Evolutionary conservation across 1,140 invertebrate genomes (phyloP).

Genomic region (Micrasema minimum): DNA sequence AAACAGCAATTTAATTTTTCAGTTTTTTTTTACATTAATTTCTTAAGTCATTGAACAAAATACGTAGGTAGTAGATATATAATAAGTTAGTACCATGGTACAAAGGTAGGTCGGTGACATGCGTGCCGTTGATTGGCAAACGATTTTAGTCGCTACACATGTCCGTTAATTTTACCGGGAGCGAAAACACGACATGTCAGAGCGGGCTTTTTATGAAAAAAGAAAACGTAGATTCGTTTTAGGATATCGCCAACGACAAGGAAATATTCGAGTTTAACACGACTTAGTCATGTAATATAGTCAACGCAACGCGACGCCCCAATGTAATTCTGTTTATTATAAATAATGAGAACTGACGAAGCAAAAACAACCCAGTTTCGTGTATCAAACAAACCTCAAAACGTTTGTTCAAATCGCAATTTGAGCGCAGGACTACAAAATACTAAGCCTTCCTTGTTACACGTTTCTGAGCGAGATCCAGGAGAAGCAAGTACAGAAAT

Average conservation of each 20-base stretch:
- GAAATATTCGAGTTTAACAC: conserved; percentile 4
- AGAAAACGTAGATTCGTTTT: conserved; percentile 26
- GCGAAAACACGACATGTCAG: conserved; percentile 24
- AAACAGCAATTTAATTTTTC: no score
- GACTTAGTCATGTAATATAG: conserved; percentile 10
- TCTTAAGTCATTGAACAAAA: no score
- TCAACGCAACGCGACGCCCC: background rate
- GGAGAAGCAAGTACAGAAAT: no score
- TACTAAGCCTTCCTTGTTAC: no score
- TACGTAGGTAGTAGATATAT: no score
- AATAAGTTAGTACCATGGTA: no score
- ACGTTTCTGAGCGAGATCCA: no score
- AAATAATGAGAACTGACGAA: background rate
- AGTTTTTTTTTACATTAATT: no score
- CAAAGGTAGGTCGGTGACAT: no score
- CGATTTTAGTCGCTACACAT: conserved; percentile 36
- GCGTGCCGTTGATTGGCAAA: conserved; percentile 29
- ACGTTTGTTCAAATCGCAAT: no score
- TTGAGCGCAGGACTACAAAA: no score
- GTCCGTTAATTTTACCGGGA: conserved; percentile 35
- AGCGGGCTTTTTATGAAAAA: conserved; percentile 1
- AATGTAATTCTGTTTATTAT: background rate
- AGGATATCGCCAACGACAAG: conserved; percentile 20
- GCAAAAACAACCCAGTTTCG: background rate
- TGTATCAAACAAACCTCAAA: no score